These are phyloP conservation scores for Sussaba pulchella DNA, from an alignment of 2,888 invertebrate genomes.

Conservation along the genomic window DNA sequence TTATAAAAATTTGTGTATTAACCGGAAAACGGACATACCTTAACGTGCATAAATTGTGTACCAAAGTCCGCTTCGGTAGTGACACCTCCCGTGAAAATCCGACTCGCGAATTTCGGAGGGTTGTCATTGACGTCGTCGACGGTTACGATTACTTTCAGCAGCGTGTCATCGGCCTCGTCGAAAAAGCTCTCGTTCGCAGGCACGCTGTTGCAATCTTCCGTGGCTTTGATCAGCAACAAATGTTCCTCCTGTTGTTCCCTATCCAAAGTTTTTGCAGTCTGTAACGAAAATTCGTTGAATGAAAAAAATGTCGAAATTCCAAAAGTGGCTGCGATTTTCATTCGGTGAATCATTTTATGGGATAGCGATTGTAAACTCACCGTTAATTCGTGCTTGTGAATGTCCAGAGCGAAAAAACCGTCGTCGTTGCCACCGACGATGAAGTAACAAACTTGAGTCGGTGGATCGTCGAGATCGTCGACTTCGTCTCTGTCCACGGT, in stretches of 20 bases:
- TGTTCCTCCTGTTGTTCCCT: constrained; percentile 90
- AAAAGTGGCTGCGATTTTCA: not conserved
- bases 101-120: constrained; percentile 92
- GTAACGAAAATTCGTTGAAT: constrained; percentile 58
- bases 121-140: constrained; percentile 97
- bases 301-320: not conserved
- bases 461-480: constrained; percentile 92
- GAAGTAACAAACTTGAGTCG: constrained; percentile 95
- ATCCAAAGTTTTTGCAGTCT: constrained; percentile 89
- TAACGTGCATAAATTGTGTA: constrained; percentile 93
- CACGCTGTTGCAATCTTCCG: constrained; percentile 91
- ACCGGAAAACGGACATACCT: constrained; percentile 87
- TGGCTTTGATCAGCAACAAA: constrained; percentile 91
- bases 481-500: constrained; percentile 95
- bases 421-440: constrained; percentile 94
- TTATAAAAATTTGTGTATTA: too few relatives aligned
- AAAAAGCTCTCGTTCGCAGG: constrained; percentile 87
- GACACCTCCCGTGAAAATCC: constrained; percentile 96
- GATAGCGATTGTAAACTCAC: constrained; percentile 83
- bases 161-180: constrained; percentile 88
- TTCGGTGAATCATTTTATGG: not conserved
- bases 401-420: constrained; percentile 89
- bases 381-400: constrained; percentile 89
- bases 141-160: constrained; percentile 89
- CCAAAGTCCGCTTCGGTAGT: constrained; percentile 97